A percentile compares a stretch with the other conserved stretches of the same genome.
These are phyloP conservation scores for Tokudaia muenninki DNA, from an alignment of 2,797 vertebrate genomes.

Conservation along the genomic window DNA sequence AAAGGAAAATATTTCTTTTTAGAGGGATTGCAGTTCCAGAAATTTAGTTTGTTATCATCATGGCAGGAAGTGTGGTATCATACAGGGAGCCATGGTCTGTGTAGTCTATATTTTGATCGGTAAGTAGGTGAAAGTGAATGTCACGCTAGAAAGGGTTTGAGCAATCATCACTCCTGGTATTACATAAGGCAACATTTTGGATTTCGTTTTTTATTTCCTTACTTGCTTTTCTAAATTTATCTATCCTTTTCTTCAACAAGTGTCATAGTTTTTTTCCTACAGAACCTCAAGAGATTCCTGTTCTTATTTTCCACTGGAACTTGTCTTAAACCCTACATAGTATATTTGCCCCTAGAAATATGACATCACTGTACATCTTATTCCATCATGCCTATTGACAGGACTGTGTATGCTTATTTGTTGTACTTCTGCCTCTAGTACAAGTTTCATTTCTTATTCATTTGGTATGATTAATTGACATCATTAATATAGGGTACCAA, in stretches of 20 bases:
- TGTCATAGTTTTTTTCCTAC: neutral
- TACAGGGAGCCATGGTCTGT: neutral
- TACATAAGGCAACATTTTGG: neutral
- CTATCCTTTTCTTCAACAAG: neutral
- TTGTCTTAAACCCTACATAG: neutral
- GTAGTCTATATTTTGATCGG: neutral
- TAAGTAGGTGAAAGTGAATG: neutral
- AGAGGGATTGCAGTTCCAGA: neutral
- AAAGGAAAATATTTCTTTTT: neutral
- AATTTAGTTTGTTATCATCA: neutral
- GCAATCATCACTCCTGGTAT: neutral
- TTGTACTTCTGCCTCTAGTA: neutral
- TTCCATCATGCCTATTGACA: neutral
- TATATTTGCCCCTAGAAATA: neutral
- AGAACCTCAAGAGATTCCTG: neutral
- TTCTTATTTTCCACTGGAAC: neutral
- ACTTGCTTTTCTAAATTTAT: neutral
- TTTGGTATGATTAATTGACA: slow-evolving; percentile 17
- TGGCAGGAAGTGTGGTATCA: neutral
- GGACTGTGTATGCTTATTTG: neutral
- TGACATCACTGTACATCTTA: neutral
- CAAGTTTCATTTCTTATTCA: neutral
- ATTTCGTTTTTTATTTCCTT: neutral
- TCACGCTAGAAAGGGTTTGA: neutral
- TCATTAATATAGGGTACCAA: neutral